Evolutionary conservation across 2,888 invertebrate genomes (phyloP).

Genomic region (Drosophila longiperda): DNA sequence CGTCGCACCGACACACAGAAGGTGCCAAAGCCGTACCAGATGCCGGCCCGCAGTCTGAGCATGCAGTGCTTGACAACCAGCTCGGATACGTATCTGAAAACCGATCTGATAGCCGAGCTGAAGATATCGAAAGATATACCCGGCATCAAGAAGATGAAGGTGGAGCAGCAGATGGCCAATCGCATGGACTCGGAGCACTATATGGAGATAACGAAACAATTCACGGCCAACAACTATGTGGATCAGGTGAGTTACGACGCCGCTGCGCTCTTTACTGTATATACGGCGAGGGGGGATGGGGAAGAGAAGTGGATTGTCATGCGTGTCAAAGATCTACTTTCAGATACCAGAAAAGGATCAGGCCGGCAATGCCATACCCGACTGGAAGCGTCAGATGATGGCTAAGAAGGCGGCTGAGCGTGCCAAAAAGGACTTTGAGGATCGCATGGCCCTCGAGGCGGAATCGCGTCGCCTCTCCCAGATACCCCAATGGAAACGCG

Average conservation of each 20-base stretch:
- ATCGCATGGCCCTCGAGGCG: constrained; percentile 92
- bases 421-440: constrained; percentile 95
- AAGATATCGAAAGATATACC: constrained; percentile 96
- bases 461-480: constrained; percentile 93
- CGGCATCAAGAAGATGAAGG: constrained; percentile 96
- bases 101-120: constrained; percentile 95
- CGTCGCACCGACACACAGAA: constrained; percentile 90
- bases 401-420: constrained; percentile 97
- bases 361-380: constrained; percentile 95
- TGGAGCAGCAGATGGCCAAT: constrained; percentile 94
- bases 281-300: background rate
- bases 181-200: constrained; percentile 93
- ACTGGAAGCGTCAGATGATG: constrained; percentile 98
- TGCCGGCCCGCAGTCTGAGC: constrained; percentile 91
- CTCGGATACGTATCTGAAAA: constrained; percentile 91
- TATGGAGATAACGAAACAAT: constrained; percentile 93
- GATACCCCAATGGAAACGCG: constrained; percentile 97
- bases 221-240: constrained; percentile 94
- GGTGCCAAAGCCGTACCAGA: constrained; percentile 93
- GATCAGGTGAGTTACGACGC: constrained; percentile 90
- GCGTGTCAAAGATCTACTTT: constrained; percentile 81
- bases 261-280: background rate
- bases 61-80: constrained; percentile 89
- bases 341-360: constrained; percentile 96
- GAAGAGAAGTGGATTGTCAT: constrained; percentile 34